phyloP scores from a whole-genome alignment of 2,113 vertebrate species.

The Chascanopsetta lugubris region DNA sequence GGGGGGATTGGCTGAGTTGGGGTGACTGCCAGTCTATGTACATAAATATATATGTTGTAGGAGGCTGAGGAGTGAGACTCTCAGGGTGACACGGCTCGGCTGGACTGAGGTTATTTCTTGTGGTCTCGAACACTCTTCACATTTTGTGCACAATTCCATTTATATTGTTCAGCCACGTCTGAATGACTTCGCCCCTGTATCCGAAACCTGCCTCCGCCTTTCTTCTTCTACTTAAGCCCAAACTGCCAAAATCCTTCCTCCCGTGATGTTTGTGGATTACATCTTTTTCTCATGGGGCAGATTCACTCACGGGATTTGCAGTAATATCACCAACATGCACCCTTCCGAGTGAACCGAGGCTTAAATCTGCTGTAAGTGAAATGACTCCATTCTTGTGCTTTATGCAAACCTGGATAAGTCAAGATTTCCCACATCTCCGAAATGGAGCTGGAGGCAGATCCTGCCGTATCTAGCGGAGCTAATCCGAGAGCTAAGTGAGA shows the following conservation, averaged over 20 bases:
- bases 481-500: constrained; percentile 10
- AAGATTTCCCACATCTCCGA: not conserved
- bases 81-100: no score
- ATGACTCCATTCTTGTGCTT: not conserved
- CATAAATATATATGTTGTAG: no score
- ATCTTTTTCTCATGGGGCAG: not conserved
- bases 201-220: not conserved
- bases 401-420: not conserved
- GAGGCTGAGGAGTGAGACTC: no score
- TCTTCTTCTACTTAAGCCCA: not conserved
- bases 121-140: not conserved
- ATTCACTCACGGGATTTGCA: constrained; percentile 5
- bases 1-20: no score
- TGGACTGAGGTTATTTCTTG: no score
- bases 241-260: not conserved
- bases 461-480: not conserved
- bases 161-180: not conserved
- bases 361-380: not conserved
- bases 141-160: not conserved
- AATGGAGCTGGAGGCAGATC: not conserved
- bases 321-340: not conserved
- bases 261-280: constrained; percentile 9
- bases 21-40: no score
- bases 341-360: constrained; percentile 2
- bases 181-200: not conserved